Percentiles rank a stretch among this genome's conserved stretches.
Conservation (phyloP, 2,797 vertebrate genomes). For the Enteromius fasciolatus region DNA sequence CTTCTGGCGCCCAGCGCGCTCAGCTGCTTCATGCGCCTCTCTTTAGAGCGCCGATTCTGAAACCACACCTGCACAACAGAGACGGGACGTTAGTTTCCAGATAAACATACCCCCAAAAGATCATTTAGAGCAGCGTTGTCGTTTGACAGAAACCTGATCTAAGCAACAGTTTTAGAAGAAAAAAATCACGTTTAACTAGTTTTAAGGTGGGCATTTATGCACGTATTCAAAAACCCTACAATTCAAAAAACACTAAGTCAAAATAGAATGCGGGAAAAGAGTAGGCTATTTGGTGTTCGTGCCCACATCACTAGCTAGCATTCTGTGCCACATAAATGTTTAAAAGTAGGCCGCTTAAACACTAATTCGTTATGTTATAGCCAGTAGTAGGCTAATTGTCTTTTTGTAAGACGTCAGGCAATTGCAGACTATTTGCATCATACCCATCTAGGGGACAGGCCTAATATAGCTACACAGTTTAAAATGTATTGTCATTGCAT, state of each 20-base stretch:
- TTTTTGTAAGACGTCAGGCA: not conserved
- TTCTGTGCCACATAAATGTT: not conserved
- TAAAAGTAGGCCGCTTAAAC: not conserved
- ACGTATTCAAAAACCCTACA: too few species aligned
- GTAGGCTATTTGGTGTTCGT: not conserved
- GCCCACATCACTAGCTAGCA: too few species aligned
- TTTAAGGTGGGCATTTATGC: not conserved
- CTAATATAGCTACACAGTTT: not conserved
- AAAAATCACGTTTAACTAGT: not conserved
- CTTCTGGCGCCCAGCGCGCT: conserved; percentile 88
- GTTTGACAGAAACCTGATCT: not conserved
- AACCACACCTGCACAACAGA: conserved; percentile 88
- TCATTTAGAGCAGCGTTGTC: not conserved
- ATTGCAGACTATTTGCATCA: not conserved
- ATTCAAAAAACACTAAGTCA: not conserved
- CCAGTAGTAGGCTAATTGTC: not conserved
- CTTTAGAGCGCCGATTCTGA: conserved; percentile 95
- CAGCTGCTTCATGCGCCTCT: conserved; percentile 95
- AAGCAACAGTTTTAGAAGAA: not conserved
- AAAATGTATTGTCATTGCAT: not conserved
- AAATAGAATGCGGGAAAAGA: not conserved
- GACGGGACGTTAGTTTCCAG: not conserved
- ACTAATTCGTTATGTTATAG: not conserved
- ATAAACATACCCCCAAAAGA: not conserved
- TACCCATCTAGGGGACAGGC: not conserved